phyloP scores from a whole-genome alignment of 2,113 vertebrate genomes.

The Toxostoma redivivum region DNA sequence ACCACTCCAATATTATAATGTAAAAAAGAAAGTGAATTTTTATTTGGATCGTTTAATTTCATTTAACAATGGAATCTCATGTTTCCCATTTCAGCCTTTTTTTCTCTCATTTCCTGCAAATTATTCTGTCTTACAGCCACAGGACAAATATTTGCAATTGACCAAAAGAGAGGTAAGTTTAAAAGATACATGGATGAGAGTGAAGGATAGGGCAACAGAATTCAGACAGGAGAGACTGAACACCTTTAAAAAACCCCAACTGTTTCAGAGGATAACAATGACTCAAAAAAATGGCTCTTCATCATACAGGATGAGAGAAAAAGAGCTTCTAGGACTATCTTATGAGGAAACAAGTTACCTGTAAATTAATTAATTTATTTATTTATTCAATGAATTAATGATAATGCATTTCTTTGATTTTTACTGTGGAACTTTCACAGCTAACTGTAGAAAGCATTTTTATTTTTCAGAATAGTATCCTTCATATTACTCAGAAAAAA shows the following conservation, averaged over 20 bases:
- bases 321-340: neutral
- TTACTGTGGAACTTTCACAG: neutral
- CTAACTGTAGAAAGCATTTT: neutral
- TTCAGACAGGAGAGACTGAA: neutral
- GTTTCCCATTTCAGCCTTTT: neutral
- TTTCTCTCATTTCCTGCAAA: neutral
- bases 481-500: constrained; percentile 34
- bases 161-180: neutral
- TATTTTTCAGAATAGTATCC: constrained; percentile 12
- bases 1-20: neutral
- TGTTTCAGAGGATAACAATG: neutral
- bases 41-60: neutral
- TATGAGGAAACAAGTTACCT: neutral
- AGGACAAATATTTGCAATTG: neutral
- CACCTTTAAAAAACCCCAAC: neutral
- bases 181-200: neutral
- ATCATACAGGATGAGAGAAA: neutral
- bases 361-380: neutral
- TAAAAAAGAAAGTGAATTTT: neutral
- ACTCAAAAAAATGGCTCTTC: neutral
- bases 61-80: neutral
- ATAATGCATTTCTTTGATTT: neutral
- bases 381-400: neutral
- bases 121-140: neutral
- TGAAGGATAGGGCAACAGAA: neutral